phyloP scores from a whole-genome alignment of 2,113 vertebrate genomes.

The Cyprinus carpio region DNA sequence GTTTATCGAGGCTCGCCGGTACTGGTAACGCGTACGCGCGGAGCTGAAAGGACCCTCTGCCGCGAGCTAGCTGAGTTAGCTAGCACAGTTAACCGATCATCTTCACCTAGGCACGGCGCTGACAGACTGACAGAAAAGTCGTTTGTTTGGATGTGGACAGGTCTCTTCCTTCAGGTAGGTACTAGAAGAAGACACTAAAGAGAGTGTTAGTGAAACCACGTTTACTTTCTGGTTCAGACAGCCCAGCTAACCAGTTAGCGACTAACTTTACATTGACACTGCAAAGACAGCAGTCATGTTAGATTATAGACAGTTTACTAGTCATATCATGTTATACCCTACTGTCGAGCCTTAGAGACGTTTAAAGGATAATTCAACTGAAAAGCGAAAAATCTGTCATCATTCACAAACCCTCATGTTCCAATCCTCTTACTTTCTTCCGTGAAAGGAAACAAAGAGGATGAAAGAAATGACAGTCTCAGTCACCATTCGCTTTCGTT shows the following conservation, averaged over 20 bases:
- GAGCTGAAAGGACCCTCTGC: constrained; percentile 57
- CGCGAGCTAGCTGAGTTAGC: constrained; percentile 66
- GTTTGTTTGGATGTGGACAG: constrained; percentile 68
- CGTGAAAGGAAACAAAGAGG: background rate
- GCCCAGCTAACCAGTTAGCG: constrained; percentile 22
- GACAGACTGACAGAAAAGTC: constrained; percentile 17
- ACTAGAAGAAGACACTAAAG: background rate
- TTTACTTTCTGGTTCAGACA: background rate
- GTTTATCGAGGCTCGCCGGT: constrained; percentile 63
- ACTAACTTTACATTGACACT: constrained; percentile 14
- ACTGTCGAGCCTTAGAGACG: background rate
- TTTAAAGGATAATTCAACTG: background rate
- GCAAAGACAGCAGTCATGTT: background rate
- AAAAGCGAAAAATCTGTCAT: background rate
- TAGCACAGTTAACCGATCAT: constrained; percentile 59
- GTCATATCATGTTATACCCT: too few species aligned
- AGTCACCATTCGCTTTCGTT: background rate
- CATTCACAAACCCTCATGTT: background rate
- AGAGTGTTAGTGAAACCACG: background rate
- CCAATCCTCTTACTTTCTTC: background rate
- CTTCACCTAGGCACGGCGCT: constrained; percentile 19
- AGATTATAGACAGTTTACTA: background rate
- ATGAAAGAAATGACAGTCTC: background rate
- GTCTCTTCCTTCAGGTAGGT: constrained; percentile 64
- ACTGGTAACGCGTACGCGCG: constrained; percentile 46